phyloP scores from a whole-genome alignment of 2,797 vertebrate genomes.

The Zenarchopterus dispar region DNA sequence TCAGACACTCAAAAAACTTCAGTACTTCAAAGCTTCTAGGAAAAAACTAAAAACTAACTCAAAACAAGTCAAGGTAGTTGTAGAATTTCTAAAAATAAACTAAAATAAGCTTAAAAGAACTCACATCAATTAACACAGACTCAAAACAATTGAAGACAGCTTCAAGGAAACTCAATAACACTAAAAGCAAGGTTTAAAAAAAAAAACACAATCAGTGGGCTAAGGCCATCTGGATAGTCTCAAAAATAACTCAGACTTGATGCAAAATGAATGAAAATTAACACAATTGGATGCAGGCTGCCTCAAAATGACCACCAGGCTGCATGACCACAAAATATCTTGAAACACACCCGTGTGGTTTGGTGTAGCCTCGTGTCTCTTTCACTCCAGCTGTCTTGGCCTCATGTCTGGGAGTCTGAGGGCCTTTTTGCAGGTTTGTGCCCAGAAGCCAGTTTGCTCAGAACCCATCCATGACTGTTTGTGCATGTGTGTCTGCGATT shows the following conservation, averaged over 20 bases:
- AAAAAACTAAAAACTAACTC: too few relatives aligned
- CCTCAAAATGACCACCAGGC: too few relatives aligned
- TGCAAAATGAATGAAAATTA: not conserved
- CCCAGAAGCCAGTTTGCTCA: conserved; percentile 8
- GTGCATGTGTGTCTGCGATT: conserved; percentile 42
- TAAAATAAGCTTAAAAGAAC: not conserved
- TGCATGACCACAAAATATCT: not conserved
- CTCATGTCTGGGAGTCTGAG: not conserved
- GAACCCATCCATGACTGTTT: conserved; percentile 22
- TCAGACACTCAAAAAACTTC: too few relatives aligned
- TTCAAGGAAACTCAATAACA: not conserved
- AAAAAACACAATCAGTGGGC: not conserved
- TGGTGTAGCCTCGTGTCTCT: not conserved
- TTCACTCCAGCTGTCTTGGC: not conserved
- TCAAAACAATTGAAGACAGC: not conserved
- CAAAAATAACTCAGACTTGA: not conserved
- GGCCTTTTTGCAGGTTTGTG: not conserved
- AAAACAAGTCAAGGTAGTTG: too few relatives aligned
- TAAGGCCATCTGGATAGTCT: not conserved
- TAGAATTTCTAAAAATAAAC: not conserved
- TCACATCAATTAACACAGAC: too few relatives aligned
- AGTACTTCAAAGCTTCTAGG: too few relatives aligned
- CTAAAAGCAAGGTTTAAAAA: not conserved
- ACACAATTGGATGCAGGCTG: too few relatives aligned
- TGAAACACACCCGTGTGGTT: not conserved